Conservation (phyloP, 2,888 invertebrate species). For the Cheilosia vulpina region DNA sequence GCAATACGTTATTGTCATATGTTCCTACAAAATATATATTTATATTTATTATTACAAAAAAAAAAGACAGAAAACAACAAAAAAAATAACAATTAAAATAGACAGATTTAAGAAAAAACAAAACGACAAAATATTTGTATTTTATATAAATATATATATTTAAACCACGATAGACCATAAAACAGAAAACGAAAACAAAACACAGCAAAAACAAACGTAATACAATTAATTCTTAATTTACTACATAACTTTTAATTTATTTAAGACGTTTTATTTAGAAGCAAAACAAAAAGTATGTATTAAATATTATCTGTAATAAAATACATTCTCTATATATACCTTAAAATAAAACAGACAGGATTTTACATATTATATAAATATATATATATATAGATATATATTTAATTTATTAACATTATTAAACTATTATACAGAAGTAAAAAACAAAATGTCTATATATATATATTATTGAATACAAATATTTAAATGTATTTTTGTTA, state of each 20-base stretch:
- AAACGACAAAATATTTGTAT: conserved; percentile 64
- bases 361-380: conserved; percentile 75
- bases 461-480: conserved; percentile 70
- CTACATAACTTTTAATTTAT: conserved; percentile 60
- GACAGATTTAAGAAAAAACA: conserved; percentile 61
- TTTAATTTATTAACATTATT: conserved; percentile 76
- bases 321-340: conserved; percentile 61
- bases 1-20: conserved; percentile 84
- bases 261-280: conserved; percentile 48
- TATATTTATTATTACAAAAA: conserved; percentile 76
- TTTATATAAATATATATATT: conserved; percentile 73
- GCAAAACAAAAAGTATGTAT: conserved; percentile 43
- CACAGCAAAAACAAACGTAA: conserved; percentile 26
- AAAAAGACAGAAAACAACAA: conserved; percentile 62
- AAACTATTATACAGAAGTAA: conserved; percentile 73
- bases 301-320: conserved; percentile 61
- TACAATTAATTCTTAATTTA: conserved; percentile 56
- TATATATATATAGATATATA: conserved; percentile 76
- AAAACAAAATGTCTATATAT: conserved; percentile 42
- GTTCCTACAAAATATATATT: conserved; percentile 83
- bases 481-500: conserved; percentile 74
- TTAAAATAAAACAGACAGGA: conserved; percentile 50
- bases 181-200: conserved; percentile 36
- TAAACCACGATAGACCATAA: conserved; percentile 66
- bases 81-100: conserved; percentile 68